phyloP scores from a whole-genome alignment of 1,140 invertebrate species.

The Temnothorax longispinosus region DNA sequence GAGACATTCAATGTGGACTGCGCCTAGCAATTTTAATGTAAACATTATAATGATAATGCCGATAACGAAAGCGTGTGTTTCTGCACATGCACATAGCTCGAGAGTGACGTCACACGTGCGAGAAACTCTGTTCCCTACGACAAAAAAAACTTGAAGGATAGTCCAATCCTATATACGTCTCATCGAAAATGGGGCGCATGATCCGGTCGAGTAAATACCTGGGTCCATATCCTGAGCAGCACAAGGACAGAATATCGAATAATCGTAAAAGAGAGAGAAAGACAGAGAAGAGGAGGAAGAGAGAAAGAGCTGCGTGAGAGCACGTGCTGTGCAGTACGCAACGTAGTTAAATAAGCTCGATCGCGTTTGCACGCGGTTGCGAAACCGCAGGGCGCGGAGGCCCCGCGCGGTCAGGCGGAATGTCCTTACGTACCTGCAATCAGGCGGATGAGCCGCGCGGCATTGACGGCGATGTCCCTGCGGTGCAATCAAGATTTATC shows the following conservation, averaged over 20 bases:
- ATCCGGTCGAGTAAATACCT: constrained; percentile 72
- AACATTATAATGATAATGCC: neutral
- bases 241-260: constrained; percentile 32
- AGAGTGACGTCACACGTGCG: neutral
- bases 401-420: no score
- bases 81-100: neutral
- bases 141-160: neutral
- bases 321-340: neutral
- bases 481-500: neutral
- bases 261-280: neutral
- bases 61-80: constrained; percentile 4
- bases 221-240: constrained; percentile 79
- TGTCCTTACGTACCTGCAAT: constrained; percentile 28
- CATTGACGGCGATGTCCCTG: neutral
- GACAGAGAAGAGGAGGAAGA: neutral
- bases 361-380: neutral
- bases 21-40: neutral
- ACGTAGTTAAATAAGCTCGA: neutral
- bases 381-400: neutral
- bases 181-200: neutral
- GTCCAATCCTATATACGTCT: neutral
- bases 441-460: neutral
- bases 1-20: neutral
- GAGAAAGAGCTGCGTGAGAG: neutral
- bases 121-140: neutral